phyloP scores from a whole-genome alignment of 23 tunicate species.

The Trididemnum miniatum region DNA sequence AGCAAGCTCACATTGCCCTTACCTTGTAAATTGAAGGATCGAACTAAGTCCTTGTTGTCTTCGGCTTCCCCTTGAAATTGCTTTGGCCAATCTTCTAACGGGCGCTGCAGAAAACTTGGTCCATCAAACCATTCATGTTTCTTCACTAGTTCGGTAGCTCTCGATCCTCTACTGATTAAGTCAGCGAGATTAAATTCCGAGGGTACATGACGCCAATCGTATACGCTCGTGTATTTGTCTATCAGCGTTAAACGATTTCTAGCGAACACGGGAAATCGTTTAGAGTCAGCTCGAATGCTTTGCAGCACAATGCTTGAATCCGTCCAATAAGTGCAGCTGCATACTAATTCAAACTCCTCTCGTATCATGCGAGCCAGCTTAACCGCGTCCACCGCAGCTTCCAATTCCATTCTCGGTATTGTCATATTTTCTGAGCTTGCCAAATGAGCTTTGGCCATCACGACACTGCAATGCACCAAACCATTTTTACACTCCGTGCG shows the following conservation, averaged over 20 bases:
- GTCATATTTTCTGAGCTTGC: background rate
- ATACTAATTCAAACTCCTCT: background rate
- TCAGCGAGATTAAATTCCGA: background rate
- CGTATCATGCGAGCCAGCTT: background rate
- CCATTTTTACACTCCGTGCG: background rate
- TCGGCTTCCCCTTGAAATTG: too few relatives aligned
- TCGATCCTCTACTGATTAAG: background rate
- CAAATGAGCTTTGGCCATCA: background rate
- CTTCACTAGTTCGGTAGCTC: background rate
- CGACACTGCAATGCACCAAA: background rate
- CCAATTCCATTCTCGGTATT: background rate
- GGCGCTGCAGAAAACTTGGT: background rate
- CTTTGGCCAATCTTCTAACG: background rate
- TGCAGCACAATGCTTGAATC: background rate
- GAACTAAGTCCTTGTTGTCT: too few relatives aligned
- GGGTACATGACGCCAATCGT: background rate
- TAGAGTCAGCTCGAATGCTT: background rate
- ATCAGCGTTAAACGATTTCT: background rate
- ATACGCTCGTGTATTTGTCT: background rate
- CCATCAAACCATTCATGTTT: background rate
- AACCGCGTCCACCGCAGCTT: background rate
- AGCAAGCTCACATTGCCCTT: too few relatives aligned
- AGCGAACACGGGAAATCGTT: background rate
- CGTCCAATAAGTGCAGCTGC: background rate
- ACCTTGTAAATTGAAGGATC: too few relatives aligned